Base-by-base conservation (phyloP, 2,888 invertebrate genomes). In the Eristalis pertinax region DNA sequence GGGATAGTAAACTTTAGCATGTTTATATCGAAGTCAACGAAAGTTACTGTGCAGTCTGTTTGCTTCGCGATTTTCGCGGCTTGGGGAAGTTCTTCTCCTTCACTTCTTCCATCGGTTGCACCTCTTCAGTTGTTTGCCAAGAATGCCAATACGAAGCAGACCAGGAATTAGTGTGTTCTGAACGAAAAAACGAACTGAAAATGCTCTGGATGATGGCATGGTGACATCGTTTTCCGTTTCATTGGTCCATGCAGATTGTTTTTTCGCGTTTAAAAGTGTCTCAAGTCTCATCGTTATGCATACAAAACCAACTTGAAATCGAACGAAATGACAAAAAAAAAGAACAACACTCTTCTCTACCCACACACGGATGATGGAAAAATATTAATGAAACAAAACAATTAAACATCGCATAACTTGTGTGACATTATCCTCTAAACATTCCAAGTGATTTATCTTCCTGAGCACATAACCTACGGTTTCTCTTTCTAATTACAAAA, bases 401-500 rank as follows among this genome's bases (percentile, higher is more conserved):
- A 67, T 24, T 24, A 77, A 69, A 70, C 63, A 70, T 74, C 74
- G 69, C 82, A 83, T 56, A 56, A 56, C 38, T 58, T 41, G 65
- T 63, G 86, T 86, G 83, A 75, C 70, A 79, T 75, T 79, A 86
- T 86, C 86, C 75, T 86, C 74, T 79, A 86, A 86, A 86, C 86
- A 86, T 86, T 86, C 85, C 86, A 86, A 72, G 86, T 86, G 83
- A 83, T 65, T 67, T 68, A 56, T 32, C 15, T 58, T 75, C 77
- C 70, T 70, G 74, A 19, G 60, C 65, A 38, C 70, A 60, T 74
- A 38, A 60, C 77, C 64, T 74, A 35, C 22, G 62, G 38, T 73
- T n/a, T 35, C 22, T 50, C n/a, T 78, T 43, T 41, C 62, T 35
- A 76, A 65, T 64, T 58, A 58, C 3, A 41, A 62, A 67, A 58